Conservation (phyloP, 2,888 invertebrate species). For the Spicauda simplicius region DNA sequence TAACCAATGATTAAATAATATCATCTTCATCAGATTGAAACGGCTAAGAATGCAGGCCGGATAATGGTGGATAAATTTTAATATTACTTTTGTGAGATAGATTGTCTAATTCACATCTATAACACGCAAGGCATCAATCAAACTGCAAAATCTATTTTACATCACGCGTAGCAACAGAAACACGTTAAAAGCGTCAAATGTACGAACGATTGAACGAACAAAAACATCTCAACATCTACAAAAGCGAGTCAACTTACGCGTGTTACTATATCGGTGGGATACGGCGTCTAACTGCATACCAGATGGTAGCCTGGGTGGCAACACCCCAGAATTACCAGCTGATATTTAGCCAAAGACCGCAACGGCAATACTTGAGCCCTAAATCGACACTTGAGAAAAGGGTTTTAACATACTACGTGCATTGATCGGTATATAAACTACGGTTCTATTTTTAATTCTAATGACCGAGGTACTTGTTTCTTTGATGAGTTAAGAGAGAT, state of each 20-base stretch:
- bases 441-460: too few species aligned
- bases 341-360: slow-evolving; percentile 91
- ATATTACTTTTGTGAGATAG: too few species aligned
- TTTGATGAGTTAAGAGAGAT: too few species aligned
- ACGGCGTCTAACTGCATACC: slow-evolving; percentile 87
- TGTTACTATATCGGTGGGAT: slow-evolving; percentile 51
- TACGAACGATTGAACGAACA: slow-evolving; percentile 4
- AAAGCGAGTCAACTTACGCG: slow-evolving; percentile 64
- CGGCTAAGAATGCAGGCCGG: too few species aligned
- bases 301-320: slow-evolving; percentile 93
- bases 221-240: slow-evolving; percentile 39
- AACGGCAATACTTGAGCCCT: slow-evolving; percentile 16
- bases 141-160: too few species aligned
- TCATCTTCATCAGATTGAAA: too few species aligned
- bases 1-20: too few species aligned
- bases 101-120: too few species aligned
- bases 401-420: background rate
- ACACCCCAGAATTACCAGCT: slow-evolving; percentile 99
- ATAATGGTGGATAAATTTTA: too few species aligned
- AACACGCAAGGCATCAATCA: too few species aligned
- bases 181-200: slow-evolving; percentile 51
- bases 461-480: too few species aligned
- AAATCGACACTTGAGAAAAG: background rate
- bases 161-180: slow-evolving; percentile 37
- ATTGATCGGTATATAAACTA: too few species aligned